These are phyloP conservation scores for Leptinotarsa undecemlineata DNA, from an alignment of 1,140 invertebrate species.

Conservation along the genomic window DNA sequence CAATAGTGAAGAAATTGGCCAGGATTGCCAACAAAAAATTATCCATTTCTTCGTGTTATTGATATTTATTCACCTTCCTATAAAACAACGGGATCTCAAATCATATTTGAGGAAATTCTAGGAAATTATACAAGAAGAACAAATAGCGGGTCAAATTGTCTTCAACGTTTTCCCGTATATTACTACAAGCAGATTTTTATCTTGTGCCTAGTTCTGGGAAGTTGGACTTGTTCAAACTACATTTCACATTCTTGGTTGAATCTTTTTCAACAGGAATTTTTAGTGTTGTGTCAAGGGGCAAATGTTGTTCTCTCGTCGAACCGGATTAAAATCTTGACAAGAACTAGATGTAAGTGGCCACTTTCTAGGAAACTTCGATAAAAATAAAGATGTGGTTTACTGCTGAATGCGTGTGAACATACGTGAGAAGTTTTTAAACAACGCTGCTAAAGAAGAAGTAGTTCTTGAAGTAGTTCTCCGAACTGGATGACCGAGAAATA, in stretches of 20 bases:
- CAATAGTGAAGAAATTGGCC: too few relatives aligned
- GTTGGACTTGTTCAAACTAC: not conserved
- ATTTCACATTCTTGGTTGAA: not conserved
- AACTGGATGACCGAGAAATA: not conserved
- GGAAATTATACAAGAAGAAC: too few relatives aligned
- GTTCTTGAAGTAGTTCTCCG: not conserved
- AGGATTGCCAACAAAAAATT: too few relatives aligned
- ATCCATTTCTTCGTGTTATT: too few relatives aligned
- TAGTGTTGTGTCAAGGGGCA: slow-evolving; percentile 20
- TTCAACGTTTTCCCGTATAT: too few relatives aligned
- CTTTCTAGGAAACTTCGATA: not conserved
- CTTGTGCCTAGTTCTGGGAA: too few relatives aligned
- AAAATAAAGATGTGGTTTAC: slow-evolving; percentile 6
- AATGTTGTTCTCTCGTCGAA: slow-evolving; percentile 5
- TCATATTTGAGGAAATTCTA: too few relatives aligned
- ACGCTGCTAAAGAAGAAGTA: not conserved
- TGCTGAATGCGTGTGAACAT: not conserved
- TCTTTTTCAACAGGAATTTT: slow-evolving; percentile 3
- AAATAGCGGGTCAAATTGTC: too few relatives aligned
- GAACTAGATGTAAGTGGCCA: slow-evolving; percentile 15
- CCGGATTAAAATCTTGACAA: slow-evolving; percentile 20
- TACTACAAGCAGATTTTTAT: too few relatives aligned
- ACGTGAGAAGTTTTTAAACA: not conserved
- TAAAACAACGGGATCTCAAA: too few relatives aligned
- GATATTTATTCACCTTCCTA: too few relatives aligned